Evolutionary conservation across 2,113 vertebrate species (phyloP).

Genomic region (Oryzias curvinotus): DNA sequence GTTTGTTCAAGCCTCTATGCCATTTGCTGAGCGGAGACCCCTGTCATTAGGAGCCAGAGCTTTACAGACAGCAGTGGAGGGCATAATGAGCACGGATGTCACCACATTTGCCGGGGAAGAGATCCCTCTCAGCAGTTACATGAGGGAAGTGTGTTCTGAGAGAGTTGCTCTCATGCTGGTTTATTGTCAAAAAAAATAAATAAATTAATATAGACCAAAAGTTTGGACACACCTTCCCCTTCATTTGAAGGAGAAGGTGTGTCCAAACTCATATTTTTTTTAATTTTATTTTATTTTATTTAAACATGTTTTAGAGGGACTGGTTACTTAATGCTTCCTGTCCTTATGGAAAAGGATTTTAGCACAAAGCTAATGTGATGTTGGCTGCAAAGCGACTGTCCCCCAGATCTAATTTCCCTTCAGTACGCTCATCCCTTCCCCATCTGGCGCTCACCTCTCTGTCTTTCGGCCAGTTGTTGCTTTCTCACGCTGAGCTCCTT

Average conservation of each 20-base stretch:
- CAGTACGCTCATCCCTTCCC: conserved; percentile 69
- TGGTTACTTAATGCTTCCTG: no score
- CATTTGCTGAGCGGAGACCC: conserved; percentile 34
- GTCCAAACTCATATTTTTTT: no score
- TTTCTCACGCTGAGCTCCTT: conserved; percentile 62
- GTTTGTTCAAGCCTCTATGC: conserved; percentile 5
- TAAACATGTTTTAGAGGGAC: background rate
- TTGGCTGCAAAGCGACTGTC: conserved; percentile 49
- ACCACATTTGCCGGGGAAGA: conserved; percentile 17
- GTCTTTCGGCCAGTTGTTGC: conserved; percentile 62
- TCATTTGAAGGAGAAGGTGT: no score
- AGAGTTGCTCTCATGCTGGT: background rate
- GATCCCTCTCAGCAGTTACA: background rate
- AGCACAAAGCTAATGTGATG: conserved; percentile 45
- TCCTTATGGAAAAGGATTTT: background rate
- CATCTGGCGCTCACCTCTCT: conserved; percentile 67
- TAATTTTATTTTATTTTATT: no score
- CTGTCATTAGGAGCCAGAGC: background rate
- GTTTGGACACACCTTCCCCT: no score
- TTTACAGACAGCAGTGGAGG: background rate
- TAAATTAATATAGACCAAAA: no score
- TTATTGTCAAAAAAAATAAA: background rate
- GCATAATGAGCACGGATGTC: conserved; percentile 14
- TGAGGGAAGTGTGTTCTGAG: background rate
- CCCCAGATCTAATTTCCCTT: conserved; percentile 74